Evolutionary conservation across 2,888 invertebrate species (phyloP).

Genomic region (Trichopria drosophilae): DNA sequence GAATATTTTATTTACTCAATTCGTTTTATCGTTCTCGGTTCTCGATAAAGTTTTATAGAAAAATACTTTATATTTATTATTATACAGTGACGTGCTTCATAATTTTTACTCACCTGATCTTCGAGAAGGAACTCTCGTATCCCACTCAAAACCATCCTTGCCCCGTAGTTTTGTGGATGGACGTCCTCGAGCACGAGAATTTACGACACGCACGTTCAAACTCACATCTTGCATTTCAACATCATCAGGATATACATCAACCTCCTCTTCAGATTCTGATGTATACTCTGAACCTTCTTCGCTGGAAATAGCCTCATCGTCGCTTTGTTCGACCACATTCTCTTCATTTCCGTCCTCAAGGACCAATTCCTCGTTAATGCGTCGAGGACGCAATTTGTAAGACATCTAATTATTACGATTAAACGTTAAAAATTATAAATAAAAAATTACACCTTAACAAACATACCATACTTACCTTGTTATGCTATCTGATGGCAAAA

Average conservation of each 20-base stretch:
- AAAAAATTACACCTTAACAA: neutral
- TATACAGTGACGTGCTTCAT: too few species aligned
- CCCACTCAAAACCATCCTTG: slow-evolving; percentile 3
- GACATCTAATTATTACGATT: neutral
- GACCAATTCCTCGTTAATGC: neutral
- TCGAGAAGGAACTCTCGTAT: neutral
- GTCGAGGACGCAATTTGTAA: neutral
- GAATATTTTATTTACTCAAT: too few species aligned
- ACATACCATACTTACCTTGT: neutral
- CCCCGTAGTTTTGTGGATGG: neutral
- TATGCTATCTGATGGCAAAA: neutral
- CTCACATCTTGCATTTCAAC: neutral
- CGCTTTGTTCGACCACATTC: neutral
- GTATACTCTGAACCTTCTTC: neutral
- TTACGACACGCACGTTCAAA: neutral
- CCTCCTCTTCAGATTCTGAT: neutral
- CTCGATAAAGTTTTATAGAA: too few species aligned
- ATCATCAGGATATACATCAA: neutral
- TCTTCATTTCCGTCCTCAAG: neutral
- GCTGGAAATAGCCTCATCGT: neutral
- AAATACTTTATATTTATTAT: too few species aligned
- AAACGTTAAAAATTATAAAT: neutral
- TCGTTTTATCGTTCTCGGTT: too few species aligned
- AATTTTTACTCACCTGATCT: neutral
- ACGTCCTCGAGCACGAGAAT: slow-evolving; percentile 8